Evolutionary conservation across 2,888 invertebrate species (phyloP).

Genomic region (Oscheius sp.): DNA sequence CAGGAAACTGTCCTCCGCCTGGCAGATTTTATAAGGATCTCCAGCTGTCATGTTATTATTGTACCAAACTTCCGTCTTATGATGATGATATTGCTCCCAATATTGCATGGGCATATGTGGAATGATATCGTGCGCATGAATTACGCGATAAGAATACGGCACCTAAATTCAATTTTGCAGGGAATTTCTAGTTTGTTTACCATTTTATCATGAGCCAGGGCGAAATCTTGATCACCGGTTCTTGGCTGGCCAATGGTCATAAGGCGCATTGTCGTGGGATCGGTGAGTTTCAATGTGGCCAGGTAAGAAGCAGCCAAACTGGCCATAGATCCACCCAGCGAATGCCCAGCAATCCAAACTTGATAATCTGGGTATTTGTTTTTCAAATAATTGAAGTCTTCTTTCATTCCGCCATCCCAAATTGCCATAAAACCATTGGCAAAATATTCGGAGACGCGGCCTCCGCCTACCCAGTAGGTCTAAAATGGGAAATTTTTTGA

Average conservation of each 20-base stretch:
- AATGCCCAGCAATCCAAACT: slow-evolving; percentile 55
- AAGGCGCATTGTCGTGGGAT: slow-evolving; percentile 45
- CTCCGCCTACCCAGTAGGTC: slow-evolving; percentile 51
- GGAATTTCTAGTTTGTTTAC: neutral
- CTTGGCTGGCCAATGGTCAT: slow-evolving; percentile 66
- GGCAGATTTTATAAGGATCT: slow-evolving; percentile 44
- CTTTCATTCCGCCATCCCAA: slow-evolving; percentile 53
- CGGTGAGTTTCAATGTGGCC: slow-evolving; percentile 39
- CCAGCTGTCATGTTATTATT: slow-evolving; percentile 58
- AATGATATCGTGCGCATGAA: slow-evolving; percentile 54
- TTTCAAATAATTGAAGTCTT: slow-evolving; percentile 40
- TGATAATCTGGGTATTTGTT: slow-evolving; percentile 49
- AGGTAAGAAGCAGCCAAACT: slow-evolving; percentile 54
- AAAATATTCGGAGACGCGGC: slow-evolving; percentile 53
- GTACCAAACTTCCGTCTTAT: slow-evolving; percentile 59
- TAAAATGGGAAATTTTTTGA: neutral
- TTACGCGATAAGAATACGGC: slow-evolving; percentile 54
- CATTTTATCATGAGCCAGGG: slow-evolving; percentile 48
- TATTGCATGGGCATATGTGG: slow-evolving; percentile 55
- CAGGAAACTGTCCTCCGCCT: slow-evolving; percentile 44
- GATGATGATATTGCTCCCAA: slow-evolving; percentile 54
- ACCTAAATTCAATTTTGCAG: slow-evolving; percentile 35
- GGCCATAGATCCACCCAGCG: slow-evolving; percentile 63
- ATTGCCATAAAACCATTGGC: slow-evolving; percentile 48
- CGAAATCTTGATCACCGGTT: slow-evolving; percentile 61